Conservation (phyloP, 2,113 vertebrate species). For the Oncorhynchus kisutch region DNA sequence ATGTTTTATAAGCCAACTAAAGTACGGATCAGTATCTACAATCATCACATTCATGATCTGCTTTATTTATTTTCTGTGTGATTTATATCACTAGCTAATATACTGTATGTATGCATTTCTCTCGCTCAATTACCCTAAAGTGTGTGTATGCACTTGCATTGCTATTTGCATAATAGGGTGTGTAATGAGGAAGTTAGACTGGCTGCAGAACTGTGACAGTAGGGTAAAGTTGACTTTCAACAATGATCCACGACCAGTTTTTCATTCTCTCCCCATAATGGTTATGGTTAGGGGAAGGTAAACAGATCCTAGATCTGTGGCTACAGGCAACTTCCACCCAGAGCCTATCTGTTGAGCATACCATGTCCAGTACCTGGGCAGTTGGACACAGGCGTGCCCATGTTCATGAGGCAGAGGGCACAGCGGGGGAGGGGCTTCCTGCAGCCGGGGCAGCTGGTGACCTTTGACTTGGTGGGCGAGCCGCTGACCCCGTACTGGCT, state of each 20-base stretch:
- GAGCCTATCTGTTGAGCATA: conserved; percentile 4
- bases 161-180: background rate
- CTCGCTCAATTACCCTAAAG: background rate
- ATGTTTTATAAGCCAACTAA: no score
- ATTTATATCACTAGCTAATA: no score
- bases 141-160: background rate
- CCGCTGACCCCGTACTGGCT: conserved; percentile 97
- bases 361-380: conserved; percentile 80
- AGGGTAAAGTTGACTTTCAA: no score
- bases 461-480: conserved; percentile 97
- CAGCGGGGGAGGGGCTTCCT: conserved; percentile 97
- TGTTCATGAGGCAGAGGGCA: conserved; percentile 97
- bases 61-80: no score
- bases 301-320: no score
- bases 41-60: background rate
- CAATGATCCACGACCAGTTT: no score
- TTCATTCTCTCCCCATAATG: no score
- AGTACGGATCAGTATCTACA: no score
- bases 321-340: background rate
- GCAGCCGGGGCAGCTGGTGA: conserved; percentile 97
- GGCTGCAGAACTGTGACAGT: no score
- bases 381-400: conserved; percentile 96
- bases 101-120: no score
- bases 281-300: no score
- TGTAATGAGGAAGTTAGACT: background rate